Conservation (phyloP, 2,113 vertebrate species). For the Drymodes brunneopygia region DNA sequence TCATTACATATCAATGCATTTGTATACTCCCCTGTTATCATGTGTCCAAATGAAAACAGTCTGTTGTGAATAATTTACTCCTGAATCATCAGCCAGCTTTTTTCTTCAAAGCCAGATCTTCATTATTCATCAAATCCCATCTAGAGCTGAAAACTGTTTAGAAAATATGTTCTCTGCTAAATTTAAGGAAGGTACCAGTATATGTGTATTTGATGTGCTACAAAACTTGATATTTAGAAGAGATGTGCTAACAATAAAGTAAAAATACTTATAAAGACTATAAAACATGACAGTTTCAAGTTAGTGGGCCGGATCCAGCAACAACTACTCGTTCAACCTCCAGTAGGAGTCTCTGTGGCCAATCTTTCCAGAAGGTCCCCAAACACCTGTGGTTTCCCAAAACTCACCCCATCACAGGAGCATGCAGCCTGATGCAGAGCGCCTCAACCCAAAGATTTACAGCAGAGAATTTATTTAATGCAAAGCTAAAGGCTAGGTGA, state of each 20-base stretch:
- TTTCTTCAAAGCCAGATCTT: neutral
- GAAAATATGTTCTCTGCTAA: neutral
- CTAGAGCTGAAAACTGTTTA: neutral
- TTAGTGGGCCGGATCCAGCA: neutral
- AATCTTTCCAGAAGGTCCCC: neutral
- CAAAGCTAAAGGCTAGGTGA: neutral
- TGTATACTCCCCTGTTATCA: conserved; percentile 7
- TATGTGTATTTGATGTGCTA: neutral
- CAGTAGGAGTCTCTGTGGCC: neutral
- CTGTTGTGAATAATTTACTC: conserved; percentile 27
- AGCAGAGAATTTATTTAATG: neutral
- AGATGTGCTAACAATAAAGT: neutral
- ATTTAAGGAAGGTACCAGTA: neutral
- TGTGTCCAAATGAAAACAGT: conserved; percentile 17
- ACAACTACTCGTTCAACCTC: neutral
- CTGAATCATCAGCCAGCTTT: neutral
- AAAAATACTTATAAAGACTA: neutral
- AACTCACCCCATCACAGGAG: neutral
- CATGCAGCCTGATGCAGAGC: neutral
- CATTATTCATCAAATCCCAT: neutral
- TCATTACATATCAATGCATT: neutral
- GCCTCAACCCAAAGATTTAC: neutral
- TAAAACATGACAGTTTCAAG: neutral
- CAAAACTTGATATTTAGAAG: neutral
- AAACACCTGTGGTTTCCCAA: neutral